These are phyloP conservation scores for Drosophila baimaii DNA, from an alignment of 1,140 invertebrate genomes.

Conservation along the genomic window DNA sequence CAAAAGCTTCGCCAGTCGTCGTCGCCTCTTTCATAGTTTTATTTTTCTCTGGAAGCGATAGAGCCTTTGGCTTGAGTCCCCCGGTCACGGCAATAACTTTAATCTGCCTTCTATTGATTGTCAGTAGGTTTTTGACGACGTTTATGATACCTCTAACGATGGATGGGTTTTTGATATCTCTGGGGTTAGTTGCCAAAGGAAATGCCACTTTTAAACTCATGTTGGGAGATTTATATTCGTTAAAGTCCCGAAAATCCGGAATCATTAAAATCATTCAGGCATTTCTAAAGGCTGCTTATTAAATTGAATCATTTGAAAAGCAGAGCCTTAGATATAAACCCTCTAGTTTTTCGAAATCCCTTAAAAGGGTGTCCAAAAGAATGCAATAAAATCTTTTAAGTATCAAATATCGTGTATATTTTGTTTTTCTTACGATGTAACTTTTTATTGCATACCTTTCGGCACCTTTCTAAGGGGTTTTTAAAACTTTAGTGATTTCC, in stretches of 20 bases:
- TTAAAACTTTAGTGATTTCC: no score
- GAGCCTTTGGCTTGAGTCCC: constrained; percentile 10
- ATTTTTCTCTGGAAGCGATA: neutral
- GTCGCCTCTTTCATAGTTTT: constrained; percentile 24
- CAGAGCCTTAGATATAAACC: no score
- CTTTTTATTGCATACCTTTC: no score
- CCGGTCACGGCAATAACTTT: constrained; percentile 45
- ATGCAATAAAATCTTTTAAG: neutral
- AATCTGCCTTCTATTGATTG: constrained; percentile 43
- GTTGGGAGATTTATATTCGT: neutral
- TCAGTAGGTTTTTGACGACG: constrained; percentile 7
- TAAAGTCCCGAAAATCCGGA: neutral
- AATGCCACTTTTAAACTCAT: no score
- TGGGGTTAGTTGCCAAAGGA: constrained; percentile 12
- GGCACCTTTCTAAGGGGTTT: no score
- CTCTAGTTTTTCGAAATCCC: neutral
- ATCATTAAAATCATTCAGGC: neutral
- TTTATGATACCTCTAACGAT: constrained; percentile 33
- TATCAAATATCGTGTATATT: neutral
- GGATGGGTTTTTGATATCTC: constrained; percentile 18
- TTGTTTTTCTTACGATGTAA: neutral
- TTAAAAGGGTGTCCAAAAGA: neutral
- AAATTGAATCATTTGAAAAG: neutral
- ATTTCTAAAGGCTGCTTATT: neutral
- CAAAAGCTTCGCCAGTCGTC: constrained; percentile 43